phyloP scores from a whole-genome alignment of 2,113 vertebrate genomes.

The Neofelis nebulosa region DNA sequence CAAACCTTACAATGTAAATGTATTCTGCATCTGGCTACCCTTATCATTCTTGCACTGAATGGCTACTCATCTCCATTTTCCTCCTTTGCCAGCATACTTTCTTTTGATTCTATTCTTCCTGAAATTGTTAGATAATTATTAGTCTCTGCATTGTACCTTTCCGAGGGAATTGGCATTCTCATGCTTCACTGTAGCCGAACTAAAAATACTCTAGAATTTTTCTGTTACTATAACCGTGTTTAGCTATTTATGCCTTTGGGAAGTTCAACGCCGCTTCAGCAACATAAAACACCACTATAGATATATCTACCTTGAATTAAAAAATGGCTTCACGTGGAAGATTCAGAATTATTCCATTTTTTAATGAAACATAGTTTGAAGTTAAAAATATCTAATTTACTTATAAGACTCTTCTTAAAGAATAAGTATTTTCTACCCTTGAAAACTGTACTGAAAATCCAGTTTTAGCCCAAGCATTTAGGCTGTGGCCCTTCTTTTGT shows the following conservation, averaged over 20 bases:
- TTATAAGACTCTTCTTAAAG: neutral
- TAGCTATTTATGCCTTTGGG: neutral
- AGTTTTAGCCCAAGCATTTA: neutral
- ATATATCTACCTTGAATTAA: neutral
- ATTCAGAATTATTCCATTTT: conserved; percentile 4
- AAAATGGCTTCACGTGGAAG: neutral
- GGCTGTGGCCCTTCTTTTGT: neutral
- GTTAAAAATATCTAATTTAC: neutral
- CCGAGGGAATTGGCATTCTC: neutral
- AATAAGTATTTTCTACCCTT: neutral
- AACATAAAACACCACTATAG: neutral
- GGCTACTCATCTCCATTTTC: neutral
- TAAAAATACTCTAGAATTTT: neutral
- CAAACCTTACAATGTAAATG: neutral
- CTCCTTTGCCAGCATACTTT: neutral
- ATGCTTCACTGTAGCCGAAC: neutral
- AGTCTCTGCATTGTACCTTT: neutral
- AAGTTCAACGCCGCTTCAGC: neutral
- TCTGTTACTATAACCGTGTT: neutral
- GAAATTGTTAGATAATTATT: neutral
- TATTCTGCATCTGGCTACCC: neutral
- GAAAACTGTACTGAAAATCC: neutral
- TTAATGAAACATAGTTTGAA: neutral
- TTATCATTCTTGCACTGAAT: neutral
- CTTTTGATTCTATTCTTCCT: neutral